These are phyloP conservation scores for Romanogobio albipinnatus DNA, from an alignment of 2,113 vertebrate species.

Conservation along the genomic window DNA sequence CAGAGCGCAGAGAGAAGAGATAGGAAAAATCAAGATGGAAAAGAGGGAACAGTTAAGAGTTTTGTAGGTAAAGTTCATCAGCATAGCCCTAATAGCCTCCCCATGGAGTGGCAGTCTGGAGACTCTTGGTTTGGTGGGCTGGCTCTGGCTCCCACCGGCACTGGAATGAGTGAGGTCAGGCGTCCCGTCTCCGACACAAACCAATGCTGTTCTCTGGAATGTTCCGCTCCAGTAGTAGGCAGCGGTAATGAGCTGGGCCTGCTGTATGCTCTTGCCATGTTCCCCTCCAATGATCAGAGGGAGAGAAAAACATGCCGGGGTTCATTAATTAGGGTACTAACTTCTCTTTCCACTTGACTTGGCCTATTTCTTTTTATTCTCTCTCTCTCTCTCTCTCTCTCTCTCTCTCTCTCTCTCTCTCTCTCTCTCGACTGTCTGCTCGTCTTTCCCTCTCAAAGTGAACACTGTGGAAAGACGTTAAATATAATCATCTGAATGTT, in stretches of 20 bases:
- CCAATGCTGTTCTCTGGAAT: constrained; percentile 70
- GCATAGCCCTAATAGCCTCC: constrained; percentile 34
- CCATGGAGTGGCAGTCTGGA: constrained; percentile 30
- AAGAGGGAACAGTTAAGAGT: neutral
- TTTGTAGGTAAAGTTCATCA: neutral
- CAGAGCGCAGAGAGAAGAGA: too few species aligned
- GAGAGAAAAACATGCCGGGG: constrained; percentile 53
- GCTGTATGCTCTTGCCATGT: constrained; percentile 62
- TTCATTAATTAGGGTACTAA: constrained; percentile 55
- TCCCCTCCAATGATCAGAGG: constrained; percentile 66
- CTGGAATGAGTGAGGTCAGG: constrained; percentile 51
- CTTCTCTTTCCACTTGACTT: constrained; percentile 28
- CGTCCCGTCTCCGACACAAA: constrained; percentile 56
- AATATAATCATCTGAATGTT: constrained; percentile 11
- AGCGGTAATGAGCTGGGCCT: constrained; percentile 70
- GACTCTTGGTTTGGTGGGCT: constrained; percentile 41
- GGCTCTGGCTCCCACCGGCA: constrained; percentile 44
- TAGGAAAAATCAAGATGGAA: neutral
- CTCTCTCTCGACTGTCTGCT: neutral
- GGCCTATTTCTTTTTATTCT: constrained; percentile 37
- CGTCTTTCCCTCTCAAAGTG: neutral
- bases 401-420: constrained; percentile 9
- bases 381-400: neutral
- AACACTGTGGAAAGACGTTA: neutral
- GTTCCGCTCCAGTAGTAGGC: constrained; percentile 71